Evolutionary conservation across 2,888 invertebrate species (phyloP).

Genomic region (Epicampocera succincta): DNA sequence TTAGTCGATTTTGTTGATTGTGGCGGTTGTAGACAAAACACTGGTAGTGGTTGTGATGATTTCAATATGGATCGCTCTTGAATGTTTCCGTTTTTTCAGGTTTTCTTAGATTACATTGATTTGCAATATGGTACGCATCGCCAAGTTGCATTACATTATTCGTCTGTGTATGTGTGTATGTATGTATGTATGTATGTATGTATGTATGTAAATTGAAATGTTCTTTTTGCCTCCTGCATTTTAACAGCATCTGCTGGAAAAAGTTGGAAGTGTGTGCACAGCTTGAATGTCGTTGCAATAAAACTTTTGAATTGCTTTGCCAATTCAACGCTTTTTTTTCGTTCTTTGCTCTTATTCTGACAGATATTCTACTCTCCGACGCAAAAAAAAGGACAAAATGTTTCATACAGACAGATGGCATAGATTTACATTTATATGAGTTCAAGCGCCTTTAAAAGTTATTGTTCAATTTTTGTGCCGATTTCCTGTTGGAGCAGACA

Average conservation of each 20-base stretch:
- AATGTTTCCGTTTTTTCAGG: constrained; percentile 32
- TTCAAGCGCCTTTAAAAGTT: constrained; percentile 31
- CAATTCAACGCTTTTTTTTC: constrained; percentile 70
- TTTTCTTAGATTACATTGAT: constrained; percentile 38
- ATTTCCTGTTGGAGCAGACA: constrained; percentile 18
- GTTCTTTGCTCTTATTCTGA: constrained; percentile 15
- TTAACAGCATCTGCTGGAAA: constrained; percentile 35
- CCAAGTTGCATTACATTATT: constrained; percentile 26
- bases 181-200: no score
- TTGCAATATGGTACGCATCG: constrained; percentile 58
- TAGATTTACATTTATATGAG: constrained; percentile 23
- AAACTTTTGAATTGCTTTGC: constrained; percentile 73
- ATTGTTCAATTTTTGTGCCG: constrained; percentile 55
- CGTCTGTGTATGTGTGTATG: constrained; percentile 18
- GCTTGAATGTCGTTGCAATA: constrained; percentile 66
- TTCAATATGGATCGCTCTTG: constrained; percentile 6
- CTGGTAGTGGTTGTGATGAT: constrained; percentile 10
- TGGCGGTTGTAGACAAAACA: not conserved
- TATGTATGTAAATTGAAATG: not conserved
- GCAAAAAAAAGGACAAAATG: not conserved
- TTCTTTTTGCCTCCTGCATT: not conserved
- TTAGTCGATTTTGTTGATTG: constrained; percentile 3
- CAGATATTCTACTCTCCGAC: constrained; percentile 1
- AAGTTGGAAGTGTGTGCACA: not conserved
- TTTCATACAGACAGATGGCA: not conserved